Conservation (phyloP, 92 coral and sea anemone genomes). For the Porites cylindrica region DNA sequence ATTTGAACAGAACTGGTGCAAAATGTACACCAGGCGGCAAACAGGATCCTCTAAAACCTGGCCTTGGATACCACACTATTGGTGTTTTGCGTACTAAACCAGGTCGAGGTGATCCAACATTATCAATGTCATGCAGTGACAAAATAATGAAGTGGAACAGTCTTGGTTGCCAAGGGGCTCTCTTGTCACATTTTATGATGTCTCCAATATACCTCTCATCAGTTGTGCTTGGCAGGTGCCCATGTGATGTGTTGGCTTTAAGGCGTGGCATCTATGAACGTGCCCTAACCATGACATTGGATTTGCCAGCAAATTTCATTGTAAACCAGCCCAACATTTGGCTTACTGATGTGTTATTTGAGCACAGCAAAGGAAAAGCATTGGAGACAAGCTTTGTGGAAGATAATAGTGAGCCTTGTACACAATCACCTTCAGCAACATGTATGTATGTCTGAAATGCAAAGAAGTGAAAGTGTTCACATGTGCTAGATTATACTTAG, state of each 20-base stretch:
- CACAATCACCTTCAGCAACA: conserved; percentile 75
- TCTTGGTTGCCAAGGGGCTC: conserved; percentile 96
- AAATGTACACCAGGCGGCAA: conserved; percentile 90
- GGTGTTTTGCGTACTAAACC: conserved; percentile 95
- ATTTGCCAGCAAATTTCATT: conserved; percentile 40
- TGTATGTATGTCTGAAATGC: conserved; percentile 47
- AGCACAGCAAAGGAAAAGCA: conserved; percentile 58
- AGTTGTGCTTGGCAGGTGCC: conserved; percentile 85
- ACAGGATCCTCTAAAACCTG: conserved; percentile 84
- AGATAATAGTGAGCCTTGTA: conserved; percentile 13
- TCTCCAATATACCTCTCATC: conserved; percentile 89
- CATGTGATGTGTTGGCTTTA: conserved; percentile 70
- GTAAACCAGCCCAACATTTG: conserved; percentile 69
- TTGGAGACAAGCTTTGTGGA: conserved; percentile 16
- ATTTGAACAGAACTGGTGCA: conserved; percentile 96
- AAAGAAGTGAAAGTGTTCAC: no score
- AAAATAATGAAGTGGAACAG: conserved; percentile 96
- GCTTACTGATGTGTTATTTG: conserved; percentile 72
- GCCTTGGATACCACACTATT: conserved; percentile 75
- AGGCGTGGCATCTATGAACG: conserved; percentile 84
- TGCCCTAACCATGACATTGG: conserved; percentile 40
- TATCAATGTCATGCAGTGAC: conserved; percentile 99
- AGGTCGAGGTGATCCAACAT: conserved; percentile 97
- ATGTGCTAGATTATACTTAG: no score
- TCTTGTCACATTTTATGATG: conserved; percentile 81